phyloP scores from a whole-genome alignment of 2,888 invertebrate species.

The Ennomos erosarius region DNA sequence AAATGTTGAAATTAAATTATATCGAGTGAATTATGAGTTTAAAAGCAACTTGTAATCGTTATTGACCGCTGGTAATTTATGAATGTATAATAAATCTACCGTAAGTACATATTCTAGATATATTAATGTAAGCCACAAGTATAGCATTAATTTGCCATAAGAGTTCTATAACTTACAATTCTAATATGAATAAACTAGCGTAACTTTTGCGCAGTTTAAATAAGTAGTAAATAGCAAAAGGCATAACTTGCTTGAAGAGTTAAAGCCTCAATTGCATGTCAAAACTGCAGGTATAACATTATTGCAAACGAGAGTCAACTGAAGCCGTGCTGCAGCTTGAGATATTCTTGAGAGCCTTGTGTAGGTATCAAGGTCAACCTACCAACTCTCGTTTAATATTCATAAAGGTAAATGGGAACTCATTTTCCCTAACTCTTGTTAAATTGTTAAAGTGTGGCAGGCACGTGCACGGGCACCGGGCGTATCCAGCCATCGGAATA shows the following conservation, averaged over 20 bases:
- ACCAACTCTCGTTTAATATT: constrained; percentile 8
- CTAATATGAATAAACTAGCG: constrained; percentile 1
- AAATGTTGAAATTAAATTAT: constrained; percentile 11
- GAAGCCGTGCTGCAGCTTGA: too few relatives aligned
- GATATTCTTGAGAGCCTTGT: too few relatives aligned
- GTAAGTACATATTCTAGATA: too few relatives aligned
- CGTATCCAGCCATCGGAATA: too few relatives aligned
- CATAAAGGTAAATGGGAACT: constrained; percentile 13
- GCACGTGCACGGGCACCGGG: too few relatives aligned
- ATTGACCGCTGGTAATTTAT: background rate
- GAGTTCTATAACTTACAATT: too few relatives aligned
- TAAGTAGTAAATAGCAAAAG: background rate
- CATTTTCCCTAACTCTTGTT: constrained; percentile 8
- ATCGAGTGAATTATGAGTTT: constrained; percentile 1
- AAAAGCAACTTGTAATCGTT: background rate
- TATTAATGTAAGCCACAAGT: constrained; percentile 38
- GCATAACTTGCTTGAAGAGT: background rate
- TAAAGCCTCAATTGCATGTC: too few relatives aligned
- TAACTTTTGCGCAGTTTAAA: constrained; percentile 3
- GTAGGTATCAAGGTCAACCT: background rate
- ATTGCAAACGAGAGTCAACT: too few relatives aligned
- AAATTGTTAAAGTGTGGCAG: background rate
- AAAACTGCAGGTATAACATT: too few relatives aligned
- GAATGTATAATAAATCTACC: background rate
- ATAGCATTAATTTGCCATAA: constrained; percentile 8